phyloP scores from a whole-genome alignment of 2,797 vertebrate species.

The Sternotherus odoratus region DNA sequence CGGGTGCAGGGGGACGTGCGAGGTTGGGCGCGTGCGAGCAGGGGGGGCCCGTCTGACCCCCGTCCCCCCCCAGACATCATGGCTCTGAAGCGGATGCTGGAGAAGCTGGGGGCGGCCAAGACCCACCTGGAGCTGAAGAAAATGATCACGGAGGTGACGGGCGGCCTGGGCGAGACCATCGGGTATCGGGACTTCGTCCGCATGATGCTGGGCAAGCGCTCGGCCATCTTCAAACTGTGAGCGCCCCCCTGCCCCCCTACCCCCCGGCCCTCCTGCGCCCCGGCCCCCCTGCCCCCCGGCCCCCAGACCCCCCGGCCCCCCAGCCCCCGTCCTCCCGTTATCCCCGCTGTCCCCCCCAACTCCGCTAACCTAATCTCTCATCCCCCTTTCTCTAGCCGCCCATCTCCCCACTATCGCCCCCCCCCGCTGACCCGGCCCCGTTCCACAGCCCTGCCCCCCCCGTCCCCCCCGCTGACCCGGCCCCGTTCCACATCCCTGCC shows the following conservation, averaged over 20 bases:
- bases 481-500: too few relatives aligned
- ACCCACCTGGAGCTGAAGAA: conserved; percentile 90
- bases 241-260: conserved; percentile 32
- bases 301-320: neutral
- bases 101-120: conserved; percentile 87
- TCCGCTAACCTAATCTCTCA: too few relatives aligned
- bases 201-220: conserved; percentile 90
- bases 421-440: too few relatives aligned
- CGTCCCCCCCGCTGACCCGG: too few relatives aligned
- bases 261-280: neutral
- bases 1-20: neutral
- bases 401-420: too few relatives aligned
- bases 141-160: conserved; percentile 85
- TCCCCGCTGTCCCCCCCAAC: too few relatives aligned
- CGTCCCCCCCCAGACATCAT: conserved; percentile 83
- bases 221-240: conserved; percentile 88
- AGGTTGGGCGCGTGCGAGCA: too few relatives aligned
- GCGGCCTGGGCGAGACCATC: conserved; percentile 81
- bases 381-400: too few relatives aligned
- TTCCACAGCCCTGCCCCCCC: too few relatives aligned
- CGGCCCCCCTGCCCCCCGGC: too few relatives aligned
- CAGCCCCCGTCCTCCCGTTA: too few relatives aligned
- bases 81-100: conserved; percentile 89
- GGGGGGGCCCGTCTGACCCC: neutral
- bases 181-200: conserved; percentile 85